Evolutionary conservation across 2,888 invertebrate species (phyloP).

Genomic region (Ophion costatus): DNA sequence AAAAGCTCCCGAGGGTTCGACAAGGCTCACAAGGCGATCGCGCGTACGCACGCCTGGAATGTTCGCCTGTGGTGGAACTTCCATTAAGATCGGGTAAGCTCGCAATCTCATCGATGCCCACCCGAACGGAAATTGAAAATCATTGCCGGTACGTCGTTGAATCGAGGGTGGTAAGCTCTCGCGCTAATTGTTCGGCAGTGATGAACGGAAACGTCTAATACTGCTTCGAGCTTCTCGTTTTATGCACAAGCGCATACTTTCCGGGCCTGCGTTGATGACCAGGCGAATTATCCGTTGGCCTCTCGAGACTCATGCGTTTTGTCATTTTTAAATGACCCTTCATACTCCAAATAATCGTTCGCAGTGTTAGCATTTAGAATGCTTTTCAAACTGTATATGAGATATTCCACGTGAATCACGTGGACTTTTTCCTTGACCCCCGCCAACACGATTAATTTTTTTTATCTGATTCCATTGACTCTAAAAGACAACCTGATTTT

Average conservation of each 20-base stretch:
- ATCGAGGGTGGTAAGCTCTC: constrained; percentile 27
- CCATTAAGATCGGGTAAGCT: constrained; percentile 49
- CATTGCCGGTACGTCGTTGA: constrained; percentile 45
- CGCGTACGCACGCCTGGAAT: constrained; percentile 20
- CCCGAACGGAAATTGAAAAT: constrained; percentile 57
- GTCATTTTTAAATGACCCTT: neutral
- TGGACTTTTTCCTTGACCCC: no score
- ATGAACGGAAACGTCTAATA: constrained; percentile 29
- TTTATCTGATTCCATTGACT: no score
- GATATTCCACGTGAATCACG: no score
- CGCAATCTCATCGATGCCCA: constrained; percentile 25
- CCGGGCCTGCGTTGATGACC: neutral
- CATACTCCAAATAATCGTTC: no score
- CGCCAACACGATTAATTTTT: no score
- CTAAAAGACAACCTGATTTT: no score
- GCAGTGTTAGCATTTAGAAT: no score
- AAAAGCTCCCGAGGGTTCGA: constrained; percentile 5
- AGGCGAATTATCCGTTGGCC: constrained; percentile 9
- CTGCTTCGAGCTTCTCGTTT: constrained; percentile 21
- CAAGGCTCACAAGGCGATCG: neutral
- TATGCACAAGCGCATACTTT: neutral
- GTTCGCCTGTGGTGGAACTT: constrained; percentile 37
- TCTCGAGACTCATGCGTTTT: neutral
- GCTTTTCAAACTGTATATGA: no score
- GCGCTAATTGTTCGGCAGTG: constrained; percentile 47